phyloP scores from a whole-genome alignment of 1,140 invertebrate species.

The Ephestia elutella region DNA sequence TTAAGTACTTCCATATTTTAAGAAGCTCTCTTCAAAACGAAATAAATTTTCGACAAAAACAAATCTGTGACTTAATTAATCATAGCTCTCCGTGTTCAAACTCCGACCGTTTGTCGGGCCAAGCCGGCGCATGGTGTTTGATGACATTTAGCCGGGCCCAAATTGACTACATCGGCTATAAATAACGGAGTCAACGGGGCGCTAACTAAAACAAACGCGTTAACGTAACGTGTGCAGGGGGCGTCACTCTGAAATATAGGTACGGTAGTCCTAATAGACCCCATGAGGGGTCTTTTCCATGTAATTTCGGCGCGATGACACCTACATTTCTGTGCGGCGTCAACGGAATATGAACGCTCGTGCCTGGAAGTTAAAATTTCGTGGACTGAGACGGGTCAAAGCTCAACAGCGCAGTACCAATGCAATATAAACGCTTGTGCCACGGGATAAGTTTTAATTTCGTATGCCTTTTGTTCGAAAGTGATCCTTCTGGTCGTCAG shows the following conservation, averaged over 20 bases:
- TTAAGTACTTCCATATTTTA: too few species aligned
- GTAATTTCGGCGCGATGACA: too few species aligned
- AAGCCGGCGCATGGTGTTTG: conserved; percentile 7
- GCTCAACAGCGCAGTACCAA: too few species aligned
- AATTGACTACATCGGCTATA: conserved; percentile 27
- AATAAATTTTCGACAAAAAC: neutral
- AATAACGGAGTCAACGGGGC: conserved; percentile 37
- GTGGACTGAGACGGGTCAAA: too few species aligned
- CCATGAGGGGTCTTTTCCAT: too few species aligned
- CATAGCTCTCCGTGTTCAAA: neutral
- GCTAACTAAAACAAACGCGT: conserved; percentile 34
- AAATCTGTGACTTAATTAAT: conserved; percentile 1
- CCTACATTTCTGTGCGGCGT: too few species aligned
- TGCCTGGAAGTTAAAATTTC: too few species aligned
- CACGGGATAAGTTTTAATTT: too few species aligned
- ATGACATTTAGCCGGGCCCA: conserved; percentile 17
- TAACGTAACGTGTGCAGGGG: neutral
- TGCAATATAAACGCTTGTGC: too few species aligned
- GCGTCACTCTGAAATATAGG: neutral
- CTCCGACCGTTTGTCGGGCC: neutral
- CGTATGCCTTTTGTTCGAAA: too few species aligned
- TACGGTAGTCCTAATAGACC: neutral
- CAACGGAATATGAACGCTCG: too few species aligned
- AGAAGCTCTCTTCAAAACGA: neutral
- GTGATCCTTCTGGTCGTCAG: too few species aligned